These are phyloP conservation scores for Sycophaga agraensis DNA, from an alignment of 1,140 invertebrate genomes.

Conservation along the genomic window DNA sequence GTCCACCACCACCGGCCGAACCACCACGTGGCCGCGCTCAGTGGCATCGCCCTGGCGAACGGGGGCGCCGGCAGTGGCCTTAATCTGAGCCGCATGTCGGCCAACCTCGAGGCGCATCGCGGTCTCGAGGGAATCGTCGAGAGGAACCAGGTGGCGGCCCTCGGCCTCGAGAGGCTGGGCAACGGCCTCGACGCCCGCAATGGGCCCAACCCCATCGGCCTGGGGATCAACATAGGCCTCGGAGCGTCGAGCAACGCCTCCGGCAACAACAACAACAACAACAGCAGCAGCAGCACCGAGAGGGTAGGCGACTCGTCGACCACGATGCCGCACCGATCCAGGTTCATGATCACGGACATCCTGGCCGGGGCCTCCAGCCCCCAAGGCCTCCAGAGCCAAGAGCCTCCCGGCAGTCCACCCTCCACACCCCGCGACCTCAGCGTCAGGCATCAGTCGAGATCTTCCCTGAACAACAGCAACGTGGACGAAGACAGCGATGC, in stretches of 20 bases:
- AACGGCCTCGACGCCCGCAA: conserved; percentile 44
- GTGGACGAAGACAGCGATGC: conserved; percentile 55
- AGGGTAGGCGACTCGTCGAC: conserved; percentile 47
- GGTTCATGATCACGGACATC: conserved; percentile 81
- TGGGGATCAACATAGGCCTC: not conserved
- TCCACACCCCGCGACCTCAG: conserved; percentile 52
- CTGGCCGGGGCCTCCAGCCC: conserved; percentile 62
- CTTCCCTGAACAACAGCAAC: conserved; percentile 45
- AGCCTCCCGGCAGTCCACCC: conserved; percentile 51
- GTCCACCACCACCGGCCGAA: conserved; percentile 53
- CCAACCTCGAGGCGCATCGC: conserved; percentile 45
- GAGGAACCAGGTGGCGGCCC: conserved; percentile 33
- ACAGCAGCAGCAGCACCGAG: not conserved
- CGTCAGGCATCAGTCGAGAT: conserved; percentile 46
- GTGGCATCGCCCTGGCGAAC: conserved; percentile 47
- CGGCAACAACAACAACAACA: not conserved
- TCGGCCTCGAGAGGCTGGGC: conserved; percentile 38
- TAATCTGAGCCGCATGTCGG: conserved; percentile 51
- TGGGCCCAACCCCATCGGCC: not conserved
- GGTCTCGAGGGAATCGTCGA: conserved; percentile 43
- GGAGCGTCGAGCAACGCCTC: conserved; percentile 1
- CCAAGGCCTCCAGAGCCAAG: conserved; percentile 44
- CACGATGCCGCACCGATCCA: conserved; percentile 66
- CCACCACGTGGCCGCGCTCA: conserved; percentile 55
- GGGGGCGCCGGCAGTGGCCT: conserved; percentile 44